Base-by-base conservation (phyloP, 2,797 vertebrate genomes). In the Peromyscus attwateri region DNA sequence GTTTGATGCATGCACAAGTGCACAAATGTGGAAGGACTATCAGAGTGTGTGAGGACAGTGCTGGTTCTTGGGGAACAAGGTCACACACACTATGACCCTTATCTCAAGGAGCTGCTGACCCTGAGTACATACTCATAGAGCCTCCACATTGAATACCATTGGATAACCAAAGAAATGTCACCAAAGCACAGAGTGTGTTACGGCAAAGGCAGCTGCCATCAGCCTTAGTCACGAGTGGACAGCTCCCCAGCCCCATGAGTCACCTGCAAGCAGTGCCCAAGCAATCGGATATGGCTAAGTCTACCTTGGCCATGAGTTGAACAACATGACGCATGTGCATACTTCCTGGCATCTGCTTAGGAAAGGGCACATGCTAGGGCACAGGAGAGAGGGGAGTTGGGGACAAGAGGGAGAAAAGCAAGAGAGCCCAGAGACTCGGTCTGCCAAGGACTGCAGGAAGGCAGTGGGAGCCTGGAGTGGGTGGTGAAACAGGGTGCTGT, bases 381-480 rank as follows among this genome's bases (percentile, higher is more conserved):
- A 57, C 1, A 7, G 43, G 10, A 75, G 17, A 37, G 66, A 6
- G 40, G 4, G 0, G 14, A 66, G 31, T 16, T 85, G 25, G 14
- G 10, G 2, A 10, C 84, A 60, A 11, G 77, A 27, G 13, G 7
- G 3, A 27, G 12, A 25, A 27, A n/a, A 14, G n/a, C 9, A 49
- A 60, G 40, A 43, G 0, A 0, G 19, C 19, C 8, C 5, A 1
- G 25, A 73, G 68, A 4, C 68, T 16, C 12, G 0, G 34, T 2
- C 10, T 2, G 52, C 43, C 64, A 52, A 49, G 46, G 2, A 10
- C 1, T 0, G 0, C 1, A 4, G 8, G 13, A 29, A 37, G 14
- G 68, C 49, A 43, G 43, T 14, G 43, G n/a, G 16, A 37, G 21
- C 21, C 2, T 2, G 6, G 46, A 25, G 17, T 40, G 60, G 6